These are phyloP conservation scores for Chanos chanos DNA, from an alignment of 2,797 vertebrate genomes.

Conservation along the genomic window DNA sequence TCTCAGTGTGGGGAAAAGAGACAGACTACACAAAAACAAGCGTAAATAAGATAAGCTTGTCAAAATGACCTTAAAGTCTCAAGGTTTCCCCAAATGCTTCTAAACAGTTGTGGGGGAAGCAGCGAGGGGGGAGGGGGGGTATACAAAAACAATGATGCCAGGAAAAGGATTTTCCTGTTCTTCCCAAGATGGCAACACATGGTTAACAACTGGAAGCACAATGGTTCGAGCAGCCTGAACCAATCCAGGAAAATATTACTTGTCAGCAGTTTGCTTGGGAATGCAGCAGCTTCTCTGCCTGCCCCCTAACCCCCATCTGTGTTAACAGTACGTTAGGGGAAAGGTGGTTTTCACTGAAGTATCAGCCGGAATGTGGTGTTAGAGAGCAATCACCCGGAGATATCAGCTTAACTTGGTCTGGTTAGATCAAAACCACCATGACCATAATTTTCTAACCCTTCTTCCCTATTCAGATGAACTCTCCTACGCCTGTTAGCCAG, in stretches of 20 bases:
- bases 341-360: not conserved
- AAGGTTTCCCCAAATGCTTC: not conserved
- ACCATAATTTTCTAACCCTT: not conserved
- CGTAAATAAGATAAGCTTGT: not conserved
- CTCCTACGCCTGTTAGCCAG: constrained; percentile 2
- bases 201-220: constrained; percentile 37
- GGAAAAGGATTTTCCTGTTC: constrained; percentile 42
- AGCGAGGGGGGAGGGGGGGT: no score
- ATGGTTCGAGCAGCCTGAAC: constrained; percentile 29
- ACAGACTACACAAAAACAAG: not conserved
- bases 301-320: constrained; percentile 15
- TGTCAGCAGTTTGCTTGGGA: constrained; percentile 48
- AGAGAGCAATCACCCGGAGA: constrained; percentile 3
- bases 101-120: not conserved
- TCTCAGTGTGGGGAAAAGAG: not conserved
- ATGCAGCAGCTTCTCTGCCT: constrained; percentile 17
- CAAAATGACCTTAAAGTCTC: constrained; percentile 5
- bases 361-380: constrained; percentile 27
- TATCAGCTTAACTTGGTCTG: constrained; percentile 23
- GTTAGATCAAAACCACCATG: constrained; percentile 16
- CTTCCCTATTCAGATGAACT: not conserved
- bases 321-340: not conserved
- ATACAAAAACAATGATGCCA: constrained; percentile 46
- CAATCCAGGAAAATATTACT: constrained; percentile 36
- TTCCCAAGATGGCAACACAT: constrained; percentile 34